Percentiles rank a stretch among this genome's conserved stretches.
Conservation (phyloP, 1,140 invertebrate genomes). For the Drosophila sp. region DNA sequence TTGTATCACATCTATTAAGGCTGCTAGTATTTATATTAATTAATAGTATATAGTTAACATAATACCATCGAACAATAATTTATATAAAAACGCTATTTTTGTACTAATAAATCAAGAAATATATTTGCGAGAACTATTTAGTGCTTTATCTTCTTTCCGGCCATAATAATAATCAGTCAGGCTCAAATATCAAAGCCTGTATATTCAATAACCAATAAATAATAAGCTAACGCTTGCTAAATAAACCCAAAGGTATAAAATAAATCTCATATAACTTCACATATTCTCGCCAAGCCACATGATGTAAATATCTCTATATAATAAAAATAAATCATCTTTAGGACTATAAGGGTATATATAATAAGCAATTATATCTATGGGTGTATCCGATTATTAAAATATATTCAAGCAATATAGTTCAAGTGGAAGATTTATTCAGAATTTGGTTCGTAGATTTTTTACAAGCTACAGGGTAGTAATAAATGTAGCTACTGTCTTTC, state of each 20-base stretch:
- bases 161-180: background rate
- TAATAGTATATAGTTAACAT: no score
- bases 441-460: no score
- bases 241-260: background rate
- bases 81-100: no score
- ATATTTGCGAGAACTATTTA: no score
- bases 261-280: background rate
- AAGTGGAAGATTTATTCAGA: background rate
- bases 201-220: background rate
- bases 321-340: conserved; percentile 4
- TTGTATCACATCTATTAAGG: background rate
- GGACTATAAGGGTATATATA: no score
- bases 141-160: no score
- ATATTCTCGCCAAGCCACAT: background rate
- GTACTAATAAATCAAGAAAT: no score
- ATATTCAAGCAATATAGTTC: background rate
- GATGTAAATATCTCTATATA: conserved; percentile 2
- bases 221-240: background rate
- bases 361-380: background rate
- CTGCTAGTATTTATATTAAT: no score
- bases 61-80: no score
- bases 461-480: background rate
- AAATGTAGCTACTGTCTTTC: background rate
- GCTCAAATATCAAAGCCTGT: background rate
- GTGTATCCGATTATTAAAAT: background rate